Evolutionary conservation across 2,113 vertebrate genomes (phyloP).

Genomic region (Brachypodius melanocephalos): DNA sequence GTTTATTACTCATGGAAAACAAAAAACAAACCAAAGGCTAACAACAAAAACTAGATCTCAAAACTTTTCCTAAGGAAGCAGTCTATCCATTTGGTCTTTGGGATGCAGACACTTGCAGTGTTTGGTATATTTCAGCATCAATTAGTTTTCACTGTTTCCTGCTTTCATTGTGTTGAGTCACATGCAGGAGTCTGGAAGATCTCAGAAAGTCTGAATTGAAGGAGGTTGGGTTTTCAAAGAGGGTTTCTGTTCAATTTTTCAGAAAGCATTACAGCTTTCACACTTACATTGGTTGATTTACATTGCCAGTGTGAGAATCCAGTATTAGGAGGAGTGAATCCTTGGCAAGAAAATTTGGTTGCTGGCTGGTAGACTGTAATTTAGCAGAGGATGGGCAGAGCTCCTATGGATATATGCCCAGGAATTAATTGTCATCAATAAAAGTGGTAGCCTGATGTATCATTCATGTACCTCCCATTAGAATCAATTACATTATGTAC

Average conservation of each 20-base stretch:
- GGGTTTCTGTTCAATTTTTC: not conserved
- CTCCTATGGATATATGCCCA: not conserved
- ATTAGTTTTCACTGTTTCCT: not conserved
- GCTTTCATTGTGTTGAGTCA: accelerated
- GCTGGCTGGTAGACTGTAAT: not conserved
- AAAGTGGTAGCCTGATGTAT: not conserved
- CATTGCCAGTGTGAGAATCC: not conserved
- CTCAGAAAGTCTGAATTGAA: not conserved
- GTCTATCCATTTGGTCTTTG: not conserved
- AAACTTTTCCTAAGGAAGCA: not conserved
- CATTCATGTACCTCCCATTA: not conserved
- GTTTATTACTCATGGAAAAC: not conserved
- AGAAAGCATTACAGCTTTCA: not conserved
- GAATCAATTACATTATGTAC: not conserved
- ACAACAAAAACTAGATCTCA: not conserved
- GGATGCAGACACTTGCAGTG: not conserved
- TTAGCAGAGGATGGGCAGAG: not conserved
- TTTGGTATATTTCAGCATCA: accelerated
- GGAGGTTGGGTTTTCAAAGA: not conserved
- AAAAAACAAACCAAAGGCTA: not conserved
- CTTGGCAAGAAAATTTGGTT: not conserved
- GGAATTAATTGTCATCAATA: not conserved
- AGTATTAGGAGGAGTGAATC: not conserved
- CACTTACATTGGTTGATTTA: not conserved
- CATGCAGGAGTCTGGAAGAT: not conserved